phyloP scores from a whole-genome alignment of 2,888 invertebrate genomes.

The Didymodactylos carnosus region DNA sequence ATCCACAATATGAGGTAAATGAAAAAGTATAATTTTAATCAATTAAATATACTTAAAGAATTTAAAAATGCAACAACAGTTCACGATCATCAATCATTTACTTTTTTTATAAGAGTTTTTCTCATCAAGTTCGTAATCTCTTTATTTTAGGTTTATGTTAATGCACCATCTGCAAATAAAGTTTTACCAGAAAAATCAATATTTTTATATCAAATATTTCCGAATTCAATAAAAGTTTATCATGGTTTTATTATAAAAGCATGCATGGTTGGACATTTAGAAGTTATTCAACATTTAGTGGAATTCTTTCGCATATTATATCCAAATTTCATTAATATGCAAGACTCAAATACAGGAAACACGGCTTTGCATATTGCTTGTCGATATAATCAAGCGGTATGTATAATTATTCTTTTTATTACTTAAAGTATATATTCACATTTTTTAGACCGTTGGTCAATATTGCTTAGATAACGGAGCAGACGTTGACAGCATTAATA shows the following conservation, averaged over 20 bases:
- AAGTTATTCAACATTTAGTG: conserved; percentile 27
- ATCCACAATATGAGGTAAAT: not conserved
- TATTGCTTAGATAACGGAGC: conserved; percentile 29
- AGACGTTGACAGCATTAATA: conserved; percentile 26
- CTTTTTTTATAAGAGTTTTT: too few species aligned
- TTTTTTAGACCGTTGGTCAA: conserved; percentile 24
- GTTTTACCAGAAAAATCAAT: conserved; percentile 22
- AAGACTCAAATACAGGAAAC: conserved; percentile 26
- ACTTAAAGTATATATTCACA: not conserved
- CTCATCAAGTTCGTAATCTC: too few species aligned
- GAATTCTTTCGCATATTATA: conserved; percentile 24
- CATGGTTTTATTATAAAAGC: conserved; percentile 25
- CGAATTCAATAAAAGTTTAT: conserved; percentile 26
- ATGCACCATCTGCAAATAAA: conserved; percentile 27
- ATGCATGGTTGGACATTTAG: conserved; percentile 26
- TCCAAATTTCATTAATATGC: conserved; percentile 27
- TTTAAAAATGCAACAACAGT: too few species aligned
- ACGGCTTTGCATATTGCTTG: conserved; percentile 28
- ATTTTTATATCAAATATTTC: conserved; percentile 32
- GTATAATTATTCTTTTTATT: conserved; percentile 10
- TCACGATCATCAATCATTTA: too few species aligned
- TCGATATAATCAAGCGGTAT: conserved; percentile 27
- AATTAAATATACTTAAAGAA: not conserved
- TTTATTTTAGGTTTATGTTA: conserved; percentile 25
- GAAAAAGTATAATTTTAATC: not conserved